phyloP scores from a whole-genome alignment of 1,140 invertebrate species.

The Chlorops oryzae region DNA sequence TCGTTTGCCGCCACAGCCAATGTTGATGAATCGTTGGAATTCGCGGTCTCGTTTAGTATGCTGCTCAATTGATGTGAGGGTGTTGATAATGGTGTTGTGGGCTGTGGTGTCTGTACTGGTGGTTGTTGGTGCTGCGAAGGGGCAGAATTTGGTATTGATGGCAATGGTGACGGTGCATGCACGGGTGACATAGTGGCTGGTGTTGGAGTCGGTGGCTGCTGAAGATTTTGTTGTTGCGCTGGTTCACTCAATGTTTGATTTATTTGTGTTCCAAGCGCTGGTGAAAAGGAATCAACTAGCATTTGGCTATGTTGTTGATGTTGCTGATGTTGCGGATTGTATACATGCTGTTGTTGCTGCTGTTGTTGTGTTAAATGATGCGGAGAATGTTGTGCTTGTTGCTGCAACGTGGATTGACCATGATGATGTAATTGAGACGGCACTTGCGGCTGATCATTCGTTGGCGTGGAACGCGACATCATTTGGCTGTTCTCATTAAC shows the following conservation, averaged over 20 bases:
- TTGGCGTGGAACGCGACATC: constrained; percentile 12
- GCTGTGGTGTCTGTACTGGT: constrained; percentile 11
- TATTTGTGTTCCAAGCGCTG: constrained; percentile 14
- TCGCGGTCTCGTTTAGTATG: constrained; percentile 42
- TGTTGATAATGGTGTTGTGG: constrained; percentile 15
- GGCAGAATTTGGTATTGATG: background rate
- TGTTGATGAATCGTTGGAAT: constrained; percentile 43
- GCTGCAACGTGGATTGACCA: constrained; percentile 23
- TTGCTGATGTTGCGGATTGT: too few species aligned
- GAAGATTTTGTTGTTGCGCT: constrained; percentile 5
- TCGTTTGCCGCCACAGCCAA: constrained; percentile 41
- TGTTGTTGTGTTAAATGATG: constrained; percentile 20
- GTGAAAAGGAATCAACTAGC: constrained; percentile 10
- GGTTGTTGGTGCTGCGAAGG: constrained; percentile 4
- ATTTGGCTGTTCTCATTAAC: constrained; percentile 17
- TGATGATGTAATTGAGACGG: constrained; percentile 15
- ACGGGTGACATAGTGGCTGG: constrained; percentile 28
- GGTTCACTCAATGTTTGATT: too few species aligned
- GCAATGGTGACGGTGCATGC: constrained; percentile 36
- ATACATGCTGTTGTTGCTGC: constrained; percentile 12
- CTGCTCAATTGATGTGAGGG: constrained; percentile 41
- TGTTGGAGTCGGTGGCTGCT: constrained; percentile 14
- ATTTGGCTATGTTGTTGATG: constrained; percentile 8
- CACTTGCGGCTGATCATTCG: constrained; percentile 20
- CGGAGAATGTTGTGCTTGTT: constrained; percentile 24